These are phyloP conservation scores for Pristionchus arcanus DNA, from an alignment of 2,888 invertebrate species.

Conservation along the genomic window DNA sequence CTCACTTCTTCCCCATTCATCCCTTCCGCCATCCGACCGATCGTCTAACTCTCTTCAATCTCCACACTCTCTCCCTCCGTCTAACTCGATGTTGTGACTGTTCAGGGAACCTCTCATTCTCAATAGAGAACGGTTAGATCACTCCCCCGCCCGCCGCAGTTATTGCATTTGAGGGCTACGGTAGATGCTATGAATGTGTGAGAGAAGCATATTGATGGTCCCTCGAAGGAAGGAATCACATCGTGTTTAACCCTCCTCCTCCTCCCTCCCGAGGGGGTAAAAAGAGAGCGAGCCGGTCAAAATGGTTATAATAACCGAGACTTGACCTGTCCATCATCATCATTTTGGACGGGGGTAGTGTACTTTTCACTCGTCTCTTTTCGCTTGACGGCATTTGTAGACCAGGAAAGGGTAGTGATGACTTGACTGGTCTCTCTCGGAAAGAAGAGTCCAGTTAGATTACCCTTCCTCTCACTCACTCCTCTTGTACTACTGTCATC, in stretches of 20 bases:
- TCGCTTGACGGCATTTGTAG: conserved; percentile 55
- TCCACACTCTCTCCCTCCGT: conserved; percentile 34
- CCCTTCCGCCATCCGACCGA: conserved; percentile 1
- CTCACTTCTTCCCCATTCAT: background rate
- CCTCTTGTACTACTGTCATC: conserved; percentile 3
- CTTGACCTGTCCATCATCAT: conserved; percentile 35
- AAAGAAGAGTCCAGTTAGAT: conserved; percentile 39
- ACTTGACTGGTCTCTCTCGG: background rate
- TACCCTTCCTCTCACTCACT: conserved; percentile 12
- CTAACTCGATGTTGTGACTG: background rate
- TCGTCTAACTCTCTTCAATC: conserved; percentile 4
- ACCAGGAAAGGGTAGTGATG: background rate
- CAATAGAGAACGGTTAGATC: conserved; percentile 2
- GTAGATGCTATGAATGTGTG: background rate
- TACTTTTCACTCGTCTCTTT: conserved; percentile 40
- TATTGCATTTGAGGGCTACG: background rate
- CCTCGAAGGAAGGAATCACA: background rate
- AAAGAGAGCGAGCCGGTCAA: conserved; percentile 8
- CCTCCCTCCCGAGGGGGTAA: background rate
- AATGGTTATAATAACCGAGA: conserved; percentile 43
- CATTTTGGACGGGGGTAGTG: background rate
- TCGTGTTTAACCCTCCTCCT: conserved; percentile 32
- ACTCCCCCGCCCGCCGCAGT: too few species aligned
- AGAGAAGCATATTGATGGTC: background rate
- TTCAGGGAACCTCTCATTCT: background rate